These are phyloP conservation scores for Drosophila azteca DNA, from an alignment of 1,140 invertebrate species.

Conservation along the genomic window DNA sequence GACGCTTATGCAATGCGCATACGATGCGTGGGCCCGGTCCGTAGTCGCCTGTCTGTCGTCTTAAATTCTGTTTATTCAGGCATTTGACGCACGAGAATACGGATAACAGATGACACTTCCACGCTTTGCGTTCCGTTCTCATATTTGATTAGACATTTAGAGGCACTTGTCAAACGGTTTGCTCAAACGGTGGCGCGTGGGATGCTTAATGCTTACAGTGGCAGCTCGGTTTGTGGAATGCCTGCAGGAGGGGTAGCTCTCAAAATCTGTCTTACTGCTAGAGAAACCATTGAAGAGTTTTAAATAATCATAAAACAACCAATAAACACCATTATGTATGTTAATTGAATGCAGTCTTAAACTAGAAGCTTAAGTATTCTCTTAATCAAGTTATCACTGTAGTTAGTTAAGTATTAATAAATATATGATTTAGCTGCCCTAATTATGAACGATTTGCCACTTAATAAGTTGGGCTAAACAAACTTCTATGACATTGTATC, in stretches of 20 bases:
- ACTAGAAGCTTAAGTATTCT: too few species aligned
- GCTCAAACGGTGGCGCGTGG: too few species aligned
- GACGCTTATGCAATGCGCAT: conserved; percentile 72
- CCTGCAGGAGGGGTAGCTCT: too few species aligned
- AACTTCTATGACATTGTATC: background rate
- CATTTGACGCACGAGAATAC: conserved; percentile 12
- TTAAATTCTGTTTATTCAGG: conserved; percentile 46
- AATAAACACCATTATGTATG: too few species aligned
- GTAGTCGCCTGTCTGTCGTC: background rate
- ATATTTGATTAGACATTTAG: conserved; percentile 63
- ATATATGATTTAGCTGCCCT: conserved; percentile 1
- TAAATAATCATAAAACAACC: too few species aligned
- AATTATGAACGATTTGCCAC: conserved; percentile 26
- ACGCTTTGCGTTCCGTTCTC: conserved; percentile 2
- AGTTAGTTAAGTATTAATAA: conserved; percentile 15
- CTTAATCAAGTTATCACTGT: too few species aligned
- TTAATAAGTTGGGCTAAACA: conserved; percentile 9
- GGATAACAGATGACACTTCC: background rate
- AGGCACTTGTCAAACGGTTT: conserved; percentile 25
- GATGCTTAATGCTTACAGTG: too few species aligned
- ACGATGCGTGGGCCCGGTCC: conserved; percentile 41
- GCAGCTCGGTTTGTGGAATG: too few species aligned
- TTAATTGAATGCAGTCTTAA: too few species aligned
- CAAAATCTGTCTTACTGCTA: too few species aligned
- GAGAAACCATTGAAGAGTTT: too few species aligned